phyloP scores from a whole-genome alignment of 2,888 invertebrate species.

The Drosophila melanosoma region DNA sequence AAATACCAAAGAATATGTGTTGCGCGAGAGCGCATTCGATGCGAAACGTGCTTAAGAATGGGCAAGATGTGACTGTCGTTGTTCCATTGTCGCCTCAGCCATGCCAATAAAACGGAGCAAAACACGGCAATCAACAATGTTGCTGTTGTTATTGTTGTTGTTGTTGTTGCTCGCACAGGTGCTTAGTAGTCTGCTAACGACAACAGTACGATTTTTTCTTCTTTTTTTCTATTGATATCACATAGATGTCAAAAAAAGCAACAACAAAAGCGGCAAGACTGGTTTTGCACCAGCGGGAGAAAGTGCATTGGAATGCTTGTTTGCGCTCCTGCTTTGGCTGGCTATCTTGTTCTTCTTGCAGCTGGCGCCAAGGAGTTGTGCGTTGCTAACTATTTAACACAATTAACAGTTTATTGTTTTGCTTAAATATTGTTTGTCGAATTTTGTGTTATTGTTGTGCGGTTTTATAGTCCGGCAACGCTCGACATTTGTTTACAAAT shows the following conservation, averaged over 20 bases:
- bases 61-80: conserved; percentile 70
- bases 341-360: neutral
- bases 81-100: conserved; percentile 39
- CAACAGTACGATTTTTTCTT: conserved; percentile 54
- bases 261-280: conserved; percentile 53
- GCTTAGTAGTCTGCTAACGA: conserved; percentile 63
- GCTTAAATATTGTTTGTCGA: neutral
- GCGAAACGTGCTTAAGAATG: conserved; percentile 62
- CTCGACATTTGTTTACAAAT: conserved; percentile 52
- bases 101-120: conserved; percentile 66
- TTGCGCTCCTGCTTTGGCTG: conserved; percentile 22
- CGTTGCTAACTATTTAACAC: conserved; percentile 21
- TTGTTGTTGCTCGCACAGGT: conserved; percentile 57
- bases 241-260: conserved; percentile 71
- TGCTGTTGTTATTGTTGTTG: conserved; percentile 39
- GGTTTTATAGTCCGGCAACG: conserved; percentile 33
- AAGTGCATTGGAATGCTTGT: conserved; percentile 73
- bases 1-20: conserved; percentile 28
- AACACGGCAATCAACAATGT: conserved; percentile 56
- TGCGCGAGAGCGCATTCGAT: conserved; percentile 18
- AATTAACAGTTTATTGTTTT: conserved; percentile 6
- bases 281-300: conserved; percentile 63
- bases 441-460: conserved; percentile 8
- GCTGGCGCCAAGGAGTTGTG: conserved; percentile 6
- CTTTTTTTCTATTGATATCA: conserved; percentile 75